Conservation (phyloP, 2,113 vertebrate species). For the Dicentrarchus labrax region DNA sequence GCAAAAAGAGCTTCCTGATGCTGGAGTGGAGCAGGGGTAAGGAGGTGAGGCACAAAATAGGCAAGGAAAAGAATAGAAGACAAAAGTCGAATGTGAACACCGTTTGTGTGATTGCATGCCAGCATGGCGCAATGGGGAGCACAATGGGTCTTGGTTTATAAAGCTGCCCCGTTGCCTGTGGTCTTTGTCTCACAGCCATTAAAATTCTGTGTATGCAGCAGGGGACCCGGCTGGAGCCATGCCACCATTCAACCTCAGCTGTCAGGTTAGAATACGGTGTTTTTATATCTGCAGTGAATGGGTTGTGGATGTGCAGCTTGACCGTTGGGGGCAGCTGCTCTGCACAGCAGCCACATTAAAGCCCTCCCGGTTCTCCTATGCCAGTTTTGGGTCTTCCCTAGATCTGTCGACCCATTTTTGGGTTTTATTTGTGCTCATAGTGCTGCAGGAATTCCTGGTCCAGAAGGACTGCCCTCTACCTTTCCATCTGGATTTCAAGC, state of each 20-base stretch:
- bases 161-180: constrained; percentile 76
- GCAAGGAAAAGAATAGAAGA: constrained; percentile 51
- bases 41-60: constrained; percentile 68
- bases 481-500: constrained; percentile 71
- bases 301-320: constrained; percentile 55
- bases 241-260: constrained; percentile 82
- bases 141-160: constrained; percentile 81
- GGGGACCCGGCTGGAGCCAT: constrained; percentile 74
- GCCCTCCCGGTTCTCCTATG: constrained; percentile 42
- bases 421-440: constrained; percentile 48
- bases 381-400: constrained; percentile 57
- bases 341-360: constrained; percentile 66
- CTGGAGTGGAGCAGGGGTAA: constrained; percentile 50
- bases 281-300: constrained; percentile 77
- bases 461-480: constrained; percentile 62
- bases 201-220: constrained; percentile 80
- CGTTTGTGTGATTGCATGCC: constrained; percentile 80
- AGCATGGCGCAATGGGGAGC: constrained; percentile 72
- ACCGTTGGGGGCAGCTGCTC: constrained; percentile 61
- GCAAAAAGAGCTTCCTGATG: constrained; percentile 54
- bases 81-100: constrained; percentile 74
- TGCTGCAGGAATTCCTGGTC: constrained; percentile 57
- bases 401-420: constrained; percentile 44
- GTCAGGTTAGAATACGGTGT: constrained; percentile 83
- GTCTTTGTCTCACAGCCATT: constrained; percentile 83